These are phyloP conservation scores for Neoniphon sammara DNA, from an alignment of 2,797 vertebrate species.

Conservation along the genomic window DNA sequence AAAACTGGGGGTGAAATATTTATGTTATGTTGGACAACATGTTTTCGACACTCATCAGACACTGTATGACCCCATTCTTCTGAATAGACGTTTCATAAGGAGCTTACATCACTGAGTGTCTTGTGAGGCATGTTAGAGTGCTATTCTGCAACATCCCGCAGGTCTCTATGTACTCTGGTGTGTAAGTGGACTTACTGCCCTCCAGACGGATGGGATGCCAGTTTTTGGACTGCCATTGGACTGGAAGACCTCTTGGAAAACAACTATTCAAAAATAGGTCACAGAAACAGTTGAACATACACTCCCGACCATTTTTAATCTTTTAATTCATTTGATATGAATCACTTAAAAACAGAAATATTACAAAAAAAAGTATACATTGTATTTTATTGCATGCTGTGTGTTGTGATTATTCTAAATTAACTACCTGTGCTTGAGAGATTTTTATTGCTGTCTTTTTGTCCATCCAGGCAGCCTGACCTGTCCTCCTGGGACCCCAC, in stretches of 20 bases:
- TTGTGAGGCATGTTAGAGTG: neutral
- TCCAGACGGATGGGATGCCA: constrained; percentile 89
- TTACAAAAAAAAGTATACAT: neutral
- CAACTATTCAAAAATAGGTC: constrained; percentile 93
- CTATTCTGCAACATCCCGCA: constrained; percentile 56
- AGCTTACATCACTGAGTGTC: neutral
- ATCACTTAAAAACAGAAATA: too few relatives aligned
- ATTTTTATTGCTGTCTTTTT: constrained; percentile 5
- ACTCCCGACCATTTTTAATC: neutral
- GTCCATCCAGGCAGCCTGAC: constrained; percentile 84
- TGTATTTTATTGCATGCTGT: neutral
- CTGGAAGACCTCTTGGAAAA: constrained; percentile 89
- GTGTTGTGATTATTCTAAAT: too few relatives aligned
- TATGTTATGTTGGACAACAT: neutral
- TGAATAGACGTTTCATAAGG: neutral
- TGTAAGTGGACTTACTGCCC: constrained; percentile 96
- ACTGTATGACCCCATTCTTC: neutral
- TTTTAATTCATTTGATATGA: too few relatives aligned
- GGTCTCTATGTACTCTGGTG: constrained; percentile 94
- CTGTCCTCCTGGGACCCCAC: constrained; percentile 86
- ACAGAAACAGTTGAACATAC: neutral
- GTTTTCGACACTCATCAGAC: neutral
- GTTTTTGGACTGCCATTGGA: constrained; percentile 90
- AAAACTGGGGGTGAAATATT: neutral
- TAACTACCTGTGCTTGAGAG: neutral